These are phyloP conservation scores for Himalopsyche kuldschensis DNA, from an alignment of 2,888 invertebrate species.

Conservation along the genomic window DNA sequence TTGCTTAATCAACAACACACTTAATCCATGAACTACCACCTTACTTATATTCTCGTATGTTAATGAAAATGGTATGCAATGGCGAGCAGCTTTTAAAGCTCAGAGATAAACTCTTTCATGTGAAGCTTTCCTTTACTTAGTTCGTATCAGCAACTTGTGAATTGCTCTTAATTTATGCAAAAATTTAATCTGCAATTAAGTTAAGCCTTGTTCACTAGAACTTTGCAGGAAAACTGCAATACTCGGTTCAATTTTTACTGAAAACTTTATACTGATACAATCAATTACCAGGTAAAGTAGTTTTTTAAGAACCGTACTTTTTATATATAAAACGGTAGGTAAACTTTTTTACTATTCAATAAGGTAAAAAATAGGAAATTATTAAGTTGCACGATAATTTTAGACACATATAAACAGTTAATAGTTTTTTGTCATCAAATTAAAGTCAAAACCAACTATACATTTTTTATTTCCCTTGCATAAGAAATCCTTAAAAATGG, in stretches of 20 bases:
- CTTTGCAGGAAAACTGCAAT: not conserved
- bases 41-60: too few species aligned
- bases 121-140: not conserved
- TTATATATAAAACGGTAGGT: too few species aligned
- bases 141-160: conserved; percentile 11
- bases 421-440: too few species aligned
- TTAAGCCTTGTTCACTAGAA: not conserved
- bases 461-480: too few species aligned
- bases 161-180: conserved; percentile 9
- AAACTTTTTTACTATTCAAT: too few species aligned
- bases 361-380: too few species aligned
- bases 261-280: not conserved
- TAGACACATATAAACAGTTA: too few species aligned
- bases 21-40: too few species aligned
- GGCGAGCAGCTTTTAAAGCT: not conserved
- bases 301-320: not conserved
- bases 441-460: too few species aligned
- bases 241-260: not conserved
- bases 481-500: too few species aligned
- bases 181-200: conserved; percentile 9
- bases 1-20: too few species aligned
- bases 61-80: not conserved
- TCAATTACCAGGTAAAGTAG: not conserved
- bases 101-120: not conserved
- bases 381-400: too few species aligned